Evolutionary conservation across 2,113 vertebrate species (phyloP).

Genomic region (Petroica traversi): DNA sequence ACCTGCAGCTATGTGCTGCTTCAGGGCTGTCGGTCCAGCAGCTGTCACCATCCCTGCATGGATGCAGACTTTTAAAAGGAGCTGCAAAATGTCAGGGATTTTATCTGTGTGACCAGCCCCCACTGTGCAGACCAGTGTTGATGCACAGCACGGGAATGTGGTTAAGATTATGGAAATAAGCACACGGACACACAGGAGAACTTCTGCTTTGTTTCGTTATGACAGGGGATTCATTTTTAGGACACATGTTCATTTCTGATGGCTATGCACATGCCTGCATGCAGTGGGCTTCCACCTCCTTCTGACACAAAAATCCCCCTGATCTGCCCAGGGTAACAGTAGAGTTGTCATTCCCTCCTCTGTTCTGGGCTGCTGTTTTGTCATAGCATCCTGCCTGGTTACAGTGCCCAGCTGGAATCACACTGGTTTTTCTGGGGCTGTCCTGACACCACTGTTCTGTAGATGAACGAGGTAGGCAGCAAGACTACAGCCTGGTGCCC

Average conservation of each 20-base stretch:
- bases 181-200: background rate
- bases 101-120: background rate
- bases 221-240: background rate
- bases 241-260: background rate
- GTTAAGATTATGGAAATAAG: background rate
- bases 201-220: background rate
- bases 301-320: background rate
- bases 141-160: background rate
- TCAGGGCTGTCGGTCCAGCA: background rate
- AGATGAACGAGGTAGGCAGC: background rate
- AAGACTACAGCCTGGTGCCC: background rate
- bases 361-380: background rate
- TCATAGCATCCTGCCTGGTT: background rate
- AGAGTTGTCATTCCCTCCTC: background rate
- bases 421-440: background rate
- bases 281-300: background rate
- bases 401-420: background rate
- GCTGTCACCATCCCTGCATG: background rate
- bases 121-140: background rate
- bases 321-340: background rate
- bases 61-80: background rate
- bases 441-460: background rate
- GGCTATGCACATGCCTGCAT: fast-evolving
- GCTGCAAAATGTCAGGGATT: background rate
- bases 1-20: background rate